Percentiles rank a stretch among this genome's conserved stretches.
phyloP scores from a whole-genome alignment of 2,113 vertebrate species.

The Corapipo altera region DNA sequence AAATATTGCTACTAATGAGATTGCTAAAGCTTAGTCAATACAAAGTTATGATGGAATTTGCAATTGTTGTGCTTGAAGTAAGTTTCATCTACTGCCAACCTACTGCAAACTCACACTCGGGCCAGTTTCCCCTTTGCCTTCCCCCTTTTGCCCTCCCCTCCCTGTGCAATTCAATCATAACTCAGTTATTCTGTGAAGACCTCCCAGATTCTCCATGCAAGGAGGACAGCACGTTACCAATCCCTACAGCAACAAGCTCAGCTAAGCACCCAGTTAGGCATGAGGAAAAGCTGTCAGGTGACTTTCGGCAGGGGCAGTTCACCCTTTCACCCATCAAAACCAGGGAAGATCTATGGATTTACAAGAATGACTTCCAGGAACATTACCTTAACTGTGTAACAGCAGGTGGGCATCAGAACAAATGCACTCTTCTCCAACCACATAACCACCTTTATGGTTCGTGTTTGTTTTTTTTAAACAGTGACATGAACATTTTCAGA shows the following conservation, averaged over 20 bases:
- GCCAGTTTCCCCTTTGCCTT: neutral
- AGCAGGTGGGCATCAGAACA: neutral
- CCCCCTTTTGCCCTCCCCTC: neutral
- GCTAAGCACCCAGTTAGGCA: neutral
- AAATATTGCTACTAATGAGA: neutral
- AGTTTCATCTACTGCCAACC: neutral
- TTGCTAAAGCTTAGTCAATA: neutral
- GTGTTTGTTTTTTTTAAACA: neutral
- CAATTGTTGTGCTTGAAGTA: neutral
- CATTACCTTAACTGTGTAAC: accelerated
- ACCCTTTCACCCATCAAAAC: neutral
- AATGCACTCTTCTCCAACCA: neutral
- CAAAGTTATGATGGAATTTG: neutral
- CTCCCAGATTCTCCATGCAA: accelerated
- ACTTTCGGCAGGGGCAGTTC: accelerated
- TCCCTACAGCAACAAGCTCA: accelerated
- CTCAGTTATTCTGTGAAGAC: neutral
- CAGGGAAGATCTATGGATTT: neutral
- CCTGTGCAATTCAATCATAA: neutral
- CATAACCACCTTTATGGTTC: neutral
- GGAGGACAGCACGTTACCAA: neutral
- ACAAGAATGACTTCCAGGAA: neutral
- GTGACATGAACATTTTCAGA: neutral
- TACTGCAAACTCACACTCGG: neutral
- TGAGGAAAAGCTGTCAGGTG: accelerated